Evolutionary conservation across 1,140 invertebrate genomes (phyloP), one percentile per base, ranked within the genome.

Genomic region (Monomorium pharaonis): DNA sequence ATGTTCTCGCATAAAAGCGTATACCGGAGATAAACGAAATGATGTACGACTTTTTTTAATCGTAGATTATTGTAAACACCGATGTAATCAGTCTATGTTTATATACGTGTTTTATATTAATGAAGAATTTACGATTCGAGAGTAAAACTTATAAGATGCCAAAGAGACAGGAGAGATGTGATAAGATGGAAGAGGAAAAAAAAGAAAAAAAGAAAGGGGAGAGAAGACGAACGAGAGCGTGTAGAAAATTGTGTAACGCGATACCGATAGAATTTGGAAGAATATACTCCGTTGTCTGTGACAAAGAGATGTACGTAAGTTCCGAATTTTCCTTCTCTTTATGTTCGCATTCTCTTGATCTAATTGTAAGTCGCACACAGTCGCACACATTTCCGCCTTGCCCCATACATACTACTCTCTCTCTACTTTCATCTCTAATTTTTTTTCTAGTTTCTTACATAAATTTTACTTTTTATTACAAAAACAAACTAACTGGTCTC

Each of bases 71-170:
- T 95, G 92, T 95, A 94, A 94, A 94, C 93, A 93, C 92, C 92
- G 92, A 94, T 94, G 93, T 94, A 94, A 92, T 95, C 93, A 94
- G 90, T 94, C 93, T 95, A 94, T 95, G 94, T 95, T 95, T 95
- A 95, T 95, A 95, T 95, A 94, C 94, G 93, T 95, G 94, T 94
- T 95, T 95, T 95, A 94, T 94, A 95, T 94, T 95, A 95, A 92
- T 92, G 90, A 92, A 86, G 86, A 88, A 91, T 91, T 89, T 91
- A 88, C 44, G 75, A 86, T 67, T 86, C 49, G 75, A 87, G 63
- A 77, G 76, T 80, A 84, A n/a, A n/a, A 77, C 65, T 21, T 87
- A 87, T 86, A 81, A 85, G 42, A 58, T n/a, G 76, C 49, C 75
- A 85, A 81, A 80, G 33, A 67, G 21, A 37, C 44, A 77, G n/a